These are phyloP conservation scores for Bombus sylvicola DNA, from an alignment of 1,140 invertebrate genomes.

Conservation along the genomic window DNA sequence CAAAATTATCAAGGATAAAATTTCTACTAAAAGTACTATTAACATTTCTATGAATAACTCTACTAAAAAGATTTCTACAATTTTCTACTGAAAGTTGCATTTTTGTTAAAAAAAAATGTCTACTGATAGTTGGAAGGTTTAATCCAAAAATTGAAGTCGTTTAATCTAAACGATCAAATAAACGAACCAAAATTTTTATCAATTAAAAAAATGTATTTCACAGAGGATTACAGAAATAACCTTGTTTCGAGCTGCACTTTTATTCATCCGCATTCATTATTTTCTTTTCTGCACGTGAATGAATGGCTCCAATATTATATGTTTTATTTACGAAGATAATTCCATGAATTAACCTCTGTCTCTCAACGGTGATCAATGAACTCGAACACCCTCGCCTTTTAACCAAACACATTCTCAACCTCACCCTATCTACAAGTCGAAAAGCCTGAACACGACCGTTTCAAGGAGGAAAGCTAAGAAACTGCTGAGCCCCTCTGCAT, in stretches of 20 bases:
- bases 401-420: background rate
- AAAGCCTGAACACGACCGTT: background rate
- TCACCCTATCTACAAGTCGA: background rate
- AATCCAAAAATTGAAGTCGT: no score
- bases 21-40: no score
- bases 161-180: no score
- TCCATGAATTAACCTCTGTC: constrained; percentile 6
- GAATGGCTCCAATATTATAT: background rate
- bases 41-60: no score
- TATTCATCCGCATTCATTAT: background rate
- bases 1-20: no score
- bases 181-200: background rate
- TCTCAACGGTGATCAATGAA: background rate
- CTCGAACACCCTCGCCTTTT: background rate
- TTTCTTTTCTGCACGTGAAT: background rate
- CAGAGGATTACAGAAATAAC: background rate
- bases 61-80: no score
- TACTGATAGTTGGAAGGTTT: no score
- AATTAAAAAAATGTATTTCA: background rate
- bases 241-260: no score
- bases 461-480: background rate
- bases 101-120: no score
- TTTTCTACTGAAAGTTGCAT: no score
- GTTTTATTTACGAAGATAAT: constrained; percentile 6
- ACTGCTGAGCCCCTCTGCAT: constrained; percentile 4